phyloP scores from a whole-genome alignment of 2,888 invertebrate species.

The Sesia bembeciformis region DNA sequence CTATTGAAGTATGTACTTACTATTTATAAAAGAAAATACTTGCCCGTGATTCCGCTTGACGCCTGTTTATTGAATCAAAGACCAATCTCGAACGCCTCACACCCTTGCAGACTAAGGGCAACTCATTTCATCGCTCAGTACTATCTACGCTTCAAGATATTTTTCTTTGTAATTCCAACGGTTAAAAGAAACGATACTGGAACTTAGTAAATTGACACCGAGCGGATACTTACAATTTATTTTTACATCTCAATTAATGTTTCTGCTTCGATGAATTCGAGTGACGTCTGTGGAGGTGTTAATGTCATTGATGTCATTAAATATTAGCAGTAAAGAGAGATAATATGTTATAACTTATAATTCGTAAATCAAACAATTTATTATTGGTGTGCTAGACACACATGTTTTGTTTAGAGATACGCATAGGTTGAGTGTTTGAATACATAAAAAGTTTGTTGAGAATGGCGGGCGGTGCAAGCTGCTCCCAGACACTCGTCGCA shows the following conservation, averaged over 20 bases:
- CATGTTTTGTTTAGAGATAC: constrained; percentile 18
- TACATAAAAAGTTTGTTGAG: constrained; percentile 11
- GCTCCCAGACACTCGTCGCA: constrained; percentile 36
- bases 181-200: background rate
- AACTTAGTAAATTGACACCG: background rate
- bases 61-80: constrained; percentile 10
- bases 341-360: no score
- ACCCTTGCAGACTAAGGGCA: constrained; percentile 68
- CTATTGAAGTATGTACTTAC: no score
- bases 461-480: constrained; percentile 32
- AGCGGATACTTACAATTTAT: background rate
- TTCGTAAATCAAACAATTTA: background rate
- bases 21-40: no score
- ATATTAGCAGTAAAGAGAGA: no score
- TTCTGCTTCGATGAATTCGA: background rate
- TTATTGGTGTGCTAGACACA: constrained; percentile 5
- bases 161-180: constrained; percentile 60
- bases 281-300: background rate
- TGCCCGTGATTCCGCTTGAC: no score
- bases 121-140: constrained; percentile 67
- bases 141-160: constrained; percentile 65
- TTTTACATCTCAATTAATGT: background rate
- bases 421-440: constrained; percentile 15
- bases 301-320: no score
- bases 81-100: constrained; percentile 59